Evolutionary conservation across 2,888 invertebrate genomes (phyloP).

Genomic region (Lathronympha strigana): DNA sequence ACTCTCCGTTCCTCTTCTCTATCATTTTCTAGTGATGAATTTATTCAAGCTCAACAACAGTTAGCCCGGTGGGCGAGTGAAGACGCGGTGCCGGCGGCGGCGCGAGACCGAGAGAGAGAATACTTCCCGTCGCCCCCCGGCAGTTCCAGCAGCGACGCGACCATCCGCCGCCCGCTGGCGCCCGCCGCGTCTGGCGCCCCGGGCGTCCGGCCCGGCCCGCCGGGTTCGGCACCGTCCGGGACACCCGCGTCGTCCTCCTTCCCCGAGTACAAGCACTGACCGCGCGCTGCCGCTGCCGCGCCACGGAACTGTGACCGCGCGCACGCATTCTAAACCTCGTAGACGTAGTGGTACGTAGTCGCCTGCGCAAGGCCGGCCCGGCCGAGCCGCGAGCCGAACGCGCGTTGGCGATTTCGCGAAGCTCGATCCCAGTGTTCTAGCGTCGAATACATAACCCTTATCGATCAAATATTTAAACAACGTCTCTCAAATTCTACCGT

Average conservation of each 20-base stretch:
- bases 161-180: slow-evolving; percentile 49
- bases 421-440: slow-evolving; percentile 22
- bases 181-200: slow-evolving; percentile 65
- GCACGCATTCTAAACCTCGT: slow-evolving; percentile 42
- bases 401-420: slow-evolving; percentile 55
- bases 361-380: slow-evolving; percentile 51
- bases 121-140: slow-evolving; percentile 76
- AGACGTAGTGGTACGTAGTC: slow-evolving; percentile 27
- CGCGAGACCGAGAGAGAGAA: slow-evolving; percentile 70
- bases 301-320: slow-evolving; percentile 50
- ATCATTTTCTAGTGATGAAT: slow-evolving; percentile 98
- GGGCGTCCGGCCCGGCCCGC: slow-evolving; percentile 67
- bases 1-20: slow-evolving; percentile 90
- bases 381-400: slow-evolving; percentile 71
- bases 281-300: slow-evolving; percentile 56
- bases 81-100: slow-evolving; percentile 87
- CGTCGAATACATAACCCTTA: background rate
- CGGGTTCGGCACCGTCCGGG: slow-evolving; percentile 58
- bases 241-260: slow-evolving; percentile 81
- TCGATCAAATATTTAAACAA: background rate
- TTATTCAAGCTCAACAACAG: slow-evolving; percentile 98
- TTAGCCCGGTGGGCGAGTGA: slow-evolving; percentile 98
- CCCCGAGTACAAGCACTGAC: slow-evolving; percentile 92
- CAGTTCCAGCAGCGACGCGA: slow-evolving; percentile 62
- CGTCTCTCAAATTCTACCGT: no score